Conservation (phyloP, 2,888 invertebrate species). For the Lasioglossum morio region DNA sequence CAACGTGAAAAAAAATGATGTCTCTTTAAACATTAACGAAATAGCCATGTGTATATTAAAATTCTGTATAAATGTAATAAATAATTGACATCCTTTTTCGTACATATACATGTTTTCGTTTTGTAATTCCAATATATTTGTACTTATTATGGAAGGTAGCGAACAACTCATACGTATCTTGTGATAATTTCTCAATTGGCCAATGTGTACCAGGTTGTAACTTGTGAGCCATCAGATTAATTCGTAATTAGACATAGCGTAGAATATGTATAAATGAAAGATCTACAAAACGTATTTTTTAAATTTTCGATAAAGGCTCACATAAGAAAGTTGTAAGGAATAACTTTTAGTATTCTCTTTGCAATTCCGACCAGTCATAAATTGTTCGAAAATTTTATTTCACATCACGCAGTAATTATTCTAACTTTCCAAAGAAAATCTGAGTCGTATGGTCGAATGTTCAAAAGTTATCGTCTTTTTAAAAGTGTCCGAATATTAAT, state of each 20-base stretch:
- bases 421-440: too few species aligned
- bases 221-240: neutral
- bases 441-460: too few species aligned
- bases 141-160: neutral
- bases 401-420: too few species aligned
- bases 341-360: neutral
- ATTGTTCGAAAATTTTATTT: too few species aligned
- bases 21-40: neutral
- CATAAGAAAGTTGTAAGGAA: neutral
- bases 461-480: too few species aligned
- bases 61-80: slow-evolving; percentile 39
- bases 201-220: neutral
- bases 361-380: neutral
- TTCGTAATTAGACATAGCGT: neutral
- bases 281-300: too few species aligned
- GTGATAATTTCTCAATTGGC: neutral
- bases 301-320: too few species aligned
- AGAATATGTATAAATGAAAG: neutral
- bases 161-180: neutral
- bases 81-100: neutral
- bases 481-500: too few species aligned
- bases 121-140: neutral
- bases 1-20: slow-evolving; percentile 24
- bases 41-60: slow-evolving; percentile 13
- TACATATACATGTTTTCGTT: neutral